Percentiles rank a stretch among this genome's conserved stretches.
phyloP scores from a whole-genome alignment of 2,113 vertebrate species.

The Leptobrachium leishanense region DNA sequence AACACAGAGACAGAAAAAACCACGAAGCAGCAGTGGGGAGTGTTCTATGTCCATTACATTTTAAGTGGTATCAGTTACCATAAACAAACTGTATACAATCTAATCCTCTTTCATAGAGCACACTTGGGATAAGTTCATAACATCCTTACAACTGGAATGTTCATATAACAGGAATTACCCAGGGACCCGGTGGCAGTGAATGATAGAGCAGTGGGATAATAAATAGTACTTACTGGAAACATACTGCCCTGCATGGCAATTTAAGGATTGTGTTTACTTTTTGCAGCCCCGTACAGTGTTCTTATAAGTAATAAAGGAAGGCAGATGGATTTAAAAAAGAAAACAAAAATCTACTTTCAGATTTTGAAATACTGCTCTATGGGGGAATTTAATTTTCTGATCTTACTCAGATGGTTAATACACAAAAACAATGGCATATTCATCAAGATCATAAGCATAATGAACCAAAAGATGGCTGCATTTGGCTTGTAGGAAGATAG shows the following conservation, averaged over 20 bases:
- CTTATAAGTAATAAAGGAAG: background rate
- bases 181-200: slow-evolving; percentile 40
- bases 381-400: too few species aligned
- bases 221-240: slow-evolving; percentile 36
- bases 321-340: background rate
- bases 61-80: slow-evolving; percentile 34
- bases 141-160: slow-evolving; percentile 26
- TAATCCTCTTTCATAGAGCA: slow-evolving; percentile 43
- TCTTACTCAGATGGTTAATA: too few species aligned
- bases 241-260: slow-evolving; percentile 41
- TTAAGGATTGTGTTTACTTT: slow-evolving; percentile 42
- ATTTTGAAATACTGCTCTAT: too few species aligned
- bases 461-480: too few species aligned
- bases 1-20: background rate
- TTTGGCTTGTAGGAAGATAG: too few species aligned
- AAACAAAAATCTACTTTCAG: too few species aligned
- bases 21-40: background rate
- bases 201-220: slow-evolving; percentile 46
- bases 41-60: slow-evolving; percentile 11
- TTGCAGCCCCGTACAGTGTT: slow-evolving; percentile 14
- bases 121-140: slow-evolving; percentile 45
- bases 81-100: slow-evolving; percentile 39
- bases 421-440: too few species aligned
- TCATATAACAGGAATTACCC: slow-evolving; percentile 46
- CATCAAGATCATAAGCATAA: too few species aligned